phyloP scores from a whole-genome alignment of 1,140 invertebrate genomes.

The Bemisia tabaci region DNA sequence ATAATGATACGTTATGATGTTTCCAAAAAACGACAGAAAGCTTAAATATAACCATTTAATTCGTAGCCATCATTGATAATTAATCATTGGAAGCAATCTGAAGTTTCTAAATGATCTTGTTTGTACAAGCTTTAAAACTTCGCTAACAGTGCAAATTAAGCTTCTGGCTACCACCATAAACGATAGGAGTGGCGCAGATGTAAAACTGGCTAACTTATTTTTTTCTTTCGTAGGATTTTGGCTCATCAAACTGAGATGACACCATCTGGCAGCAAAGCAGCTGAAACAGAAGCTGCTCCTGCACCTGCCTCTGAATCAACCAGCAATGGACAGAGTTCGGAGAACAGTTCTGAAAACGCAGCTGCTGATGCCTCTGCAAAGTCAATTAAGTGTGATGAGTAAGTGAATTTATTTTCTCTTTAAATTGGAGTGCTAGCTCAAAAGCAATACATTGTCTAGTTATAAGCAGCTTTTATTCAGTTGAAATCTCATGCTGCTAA shows the following conservation, averaged over 20 bases:
- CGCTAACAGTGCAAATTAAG: too few relatives aligned
- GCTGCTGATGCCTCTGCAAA: constrained; percentile 40
- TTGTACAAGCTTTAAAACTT: too few relatives aligned
- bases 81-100: too few relatives aligned
- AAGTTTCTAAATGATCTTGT: too few relatives aligned
- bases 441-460: background rate
- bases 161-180: too few relatives aligned
- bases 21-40: too few relatives aligned
- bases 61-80: too few relatives aligned
- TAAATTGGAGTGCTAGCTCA: constrained; percentile 10
- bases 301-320: constrained; percentile 16
- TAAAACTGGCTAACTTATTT: too few relatives aligned
- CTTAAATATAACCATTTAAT: too few relatives aligned
- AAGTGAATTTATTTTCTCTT: constrained; percentile 26
- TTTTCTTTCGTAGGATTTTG: constrained; percentile 38
- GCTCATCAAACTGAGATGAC: constrained; percentile 53
- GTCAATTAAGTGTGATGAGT: constrained; percentile 81
- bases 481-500: background rate
- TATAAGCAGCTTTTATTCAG: background rate
- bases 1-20: too few relatives aligned
- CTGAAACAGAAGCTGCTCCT: constrained; percentile 12
- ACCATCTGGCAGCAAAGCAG: constrained; percentile 22
- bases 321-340: constrained; percentile 20
- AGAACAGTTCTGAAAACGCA: constrained; percentile 25
- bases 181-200: too few relatives aligned